A percentile compares a stretch with the other conserved stretches of the same genome.
phyloP scores from a whole-genome alignment of 2,113 vertebrate genomes.

The Scortum barcoo region DNA sequence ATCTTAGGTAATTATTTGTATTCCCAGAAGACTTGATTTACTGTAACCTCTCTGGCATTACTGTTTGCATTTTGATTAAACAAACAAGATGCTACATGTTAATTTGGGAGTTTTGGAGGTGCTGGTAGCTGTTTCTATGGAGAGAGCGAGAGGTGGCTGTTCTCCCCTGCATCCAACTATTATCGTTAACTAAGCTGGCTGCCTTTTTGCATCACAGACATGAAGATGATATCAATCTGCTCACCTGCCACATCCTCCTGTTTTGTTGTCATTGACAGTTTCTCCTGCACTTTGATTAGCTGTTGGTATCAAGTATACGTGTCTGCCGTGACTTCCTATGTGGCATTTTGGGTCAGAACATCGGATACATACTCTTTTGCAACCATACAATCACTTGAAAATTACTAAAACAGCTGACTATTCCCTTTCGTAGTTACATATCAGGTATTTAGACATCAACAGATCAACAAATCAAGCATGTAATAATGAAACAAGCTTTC shows the following conservation, averaged over 20 bases:
- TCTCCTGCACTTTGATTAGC: constrained; percentile 3
- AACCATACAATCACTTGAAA: background rate
- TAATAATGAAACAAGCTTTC: constrained; percentile 23
- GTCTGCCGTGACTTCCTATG: background rate
- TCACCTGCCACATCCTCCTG: constrained; percentile 29
- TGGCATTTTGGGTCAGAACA: background rate
- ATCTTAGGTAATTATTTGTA: constrained; percentile 26
- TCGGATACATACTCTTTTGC: background rate
- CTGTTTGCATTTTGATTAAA: background rate
- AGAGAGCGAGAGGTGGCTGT: background rate
- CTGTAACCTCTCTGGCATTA: background rate
- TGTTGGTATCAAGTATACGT: background rate
- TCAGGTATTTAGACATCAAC: background rate
- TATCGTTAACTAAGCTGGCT: background rate
- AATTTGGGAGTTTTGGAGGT: background rate
- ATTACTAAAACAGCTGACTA: background rate
- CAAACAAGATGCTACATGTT: background rate
- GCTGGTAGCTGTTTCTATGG: background rate
- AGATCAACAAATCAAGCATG: constrained; percentile 9
- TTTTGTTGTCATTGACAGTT: background rate
- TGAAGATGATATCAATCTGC: background rate
- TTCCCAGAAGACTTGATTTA: constrained; percentile 21
- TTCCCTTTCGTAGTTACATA: background rate
- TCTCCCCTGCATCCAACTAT: background rate
- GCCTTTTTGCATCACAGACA: background rate